Percentiles rank a stretch among this genome's conserved stretches.
These are phyloP conservation scores for Timandra comae DNA, from an alignment of 2,888 invertebrate genomes.

Conservation along the genomic window DNA sequence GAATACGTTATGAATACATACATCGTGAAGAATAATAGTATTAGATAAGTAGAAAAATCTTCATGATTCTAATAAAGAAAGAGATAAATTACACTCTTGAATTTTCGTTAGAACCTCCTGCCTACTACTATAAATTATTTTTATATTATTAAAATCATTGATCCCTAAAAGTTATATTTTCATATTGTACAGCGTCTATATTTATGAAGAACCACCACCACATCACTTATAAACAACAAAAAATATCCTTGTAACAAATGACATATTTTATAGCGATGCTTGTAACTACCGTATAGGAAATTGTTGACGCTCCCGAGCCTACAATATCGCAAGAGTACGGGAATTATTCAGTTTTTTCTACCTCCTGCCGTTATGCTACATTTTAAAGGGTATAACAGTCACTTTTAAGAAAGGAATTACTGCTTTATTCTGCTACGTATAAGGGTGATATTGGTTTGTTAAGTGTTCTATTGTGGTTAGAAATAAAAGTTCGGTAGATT, in stretches of 20 bases:
- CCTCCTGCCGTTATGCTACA: constrained; percentile 41
- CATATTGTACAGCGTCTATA: too few relatives aligned
- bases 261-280: constrained; percentile 46
- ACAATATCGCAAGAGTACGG: constrained; percentile 53
- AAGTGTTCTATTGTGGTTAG: neutral
- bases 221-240: constrained; percentile 22
- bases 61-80: too few relatives aligned
- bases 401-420: constrained; percentile 11
- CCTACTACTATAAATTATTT: too few relatives aligned
- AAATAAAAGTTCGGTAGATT: constrained; percentile 42
- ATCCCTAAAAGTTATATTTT: too few relatives aligned
- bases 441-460: constrained; percentile 17
- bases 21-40: too few relatives aligned
- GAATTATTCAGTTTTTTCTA: constrained; percentile 68
- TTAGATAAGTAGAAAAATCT: too few relatives aligned
- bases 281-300: constrained; percentile 57
- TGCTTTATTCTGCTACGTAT: constrained; percentile 5
- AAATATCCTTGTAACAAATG: constrained; percentile 36
- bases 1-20: too few relatives aligned
- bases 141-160: too few relatives aligned
- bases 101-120: too few relatives aligned
- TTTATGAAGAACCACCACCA: too few relatives aligned
- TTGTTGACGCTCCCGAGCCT: constrained; percentile 58
- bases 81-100: too few relatives aligned
- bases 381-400: neutral